Evolutionary conservation across 2,888 invertebrate genomes (phyloP).

Genomic region (Julus scanicus): DNA sequence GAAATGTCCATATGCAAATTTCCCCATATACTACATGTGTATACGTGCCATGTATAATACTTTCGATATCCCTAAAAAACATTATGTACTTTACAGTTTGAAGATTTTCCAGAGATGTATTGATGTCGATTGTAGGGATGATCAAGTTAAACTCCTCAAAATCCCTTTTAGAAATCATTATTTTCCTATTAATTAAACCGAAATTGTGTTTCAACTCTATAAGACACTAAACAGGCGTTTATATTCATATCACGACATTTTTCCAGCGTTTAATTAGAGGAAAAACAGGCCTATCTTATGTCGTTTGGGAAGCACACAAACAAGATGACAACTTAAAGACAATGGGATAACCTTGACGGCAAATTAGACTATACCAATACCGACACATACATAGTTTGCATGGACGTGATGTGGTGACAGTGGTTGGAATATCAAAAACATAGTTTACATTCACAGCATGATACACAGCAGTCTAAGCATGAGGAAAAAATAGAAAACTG

Average conservation of each 20-base stretch:
- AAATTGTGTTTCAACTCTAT: not conserved
- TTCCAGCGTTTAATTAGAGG: not conserved
- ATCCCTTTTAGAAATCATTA: not conserved
- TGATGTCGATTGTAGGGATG: not conserved
- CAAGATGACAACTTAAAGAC: not conserved
- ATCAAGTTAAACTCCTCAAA: not conserved
- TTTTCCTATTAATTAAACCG: not conserved
- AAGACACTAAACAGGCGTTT: not conserved
- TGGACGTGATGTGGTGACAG: not conserved
- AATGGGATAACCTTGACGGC: not conserved
- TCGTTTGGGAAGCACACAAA: not conserved
- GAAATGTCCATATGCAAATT: too few species aligned
- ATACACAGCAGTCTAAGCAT: too few species aligned
- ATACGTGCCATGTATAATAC: too few species aligned
- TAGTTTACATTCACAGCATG: too few species aligned
- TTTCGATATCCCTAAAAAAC: too few species aligned
- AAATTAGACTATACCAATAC: not conserved
- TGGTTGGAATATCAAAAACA: not conserved
- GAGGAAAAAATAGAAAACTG: too few species aligned
- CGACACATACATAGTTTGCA: not conserved
- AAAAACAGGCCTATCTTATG: not conserved
- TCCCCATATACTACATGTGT: too few species aligned
- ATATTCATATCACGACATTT: constrained; percentile 6
- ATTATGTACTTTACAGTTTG: too few species aligned
- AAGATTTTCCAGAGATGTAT: too few species aligned